Conservation (phyloP, 2,113 vertebrate species). For the Tachuris rubrigastra region DNA sequence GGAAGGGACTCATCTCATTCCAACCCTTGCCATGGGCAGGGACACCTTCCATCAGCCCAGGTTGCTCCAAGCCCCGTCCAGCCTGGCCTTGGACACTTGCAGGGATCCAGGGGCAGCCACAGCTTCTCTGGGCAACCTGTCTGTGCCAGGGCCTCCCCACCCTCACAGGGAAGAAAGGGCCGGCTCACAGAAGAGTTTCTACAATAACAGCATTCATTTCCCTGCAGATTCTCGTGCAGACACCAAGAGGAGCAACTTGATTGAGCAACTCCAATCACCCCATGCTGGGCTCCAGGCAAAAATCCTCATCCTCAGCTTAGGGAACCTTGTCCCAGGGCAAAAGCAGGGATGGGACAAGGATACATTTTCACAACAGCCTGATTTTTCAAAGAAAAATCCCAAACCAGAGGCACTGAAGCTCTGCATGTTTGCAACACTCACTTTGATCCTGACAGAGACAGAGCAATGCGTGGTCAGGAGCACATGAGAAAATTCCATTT, state of each 20-base stretch:
- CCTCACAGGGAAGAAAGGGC: not conserved
- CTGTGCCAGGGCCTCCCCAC: not conserved
- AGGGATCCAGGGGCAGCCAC: not conserved
- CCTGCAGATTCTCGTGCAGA: not conserved
- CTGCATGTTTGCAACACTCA: not conserved
- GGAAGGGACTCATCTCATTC: not conserved
- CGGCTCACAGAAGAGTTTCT: not conserved
- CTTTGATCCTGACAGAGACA: accelerated
- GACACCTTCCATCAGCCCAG: not conserved
- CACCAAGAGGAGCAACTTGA: accelerated
- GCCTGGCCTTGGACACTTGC: accelerated
- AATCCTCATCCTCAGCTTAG: not conserved
- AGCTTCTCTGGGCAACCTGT: not conserved
- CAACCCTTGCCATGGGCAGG: not conserved
- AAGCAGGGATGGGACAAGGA: not conserved
- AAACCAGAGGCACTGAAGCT: not conserved
- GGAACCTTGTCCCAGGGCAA: not conserved
- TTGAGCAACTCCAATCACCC: not conserved
- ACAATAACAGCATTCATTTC: accelerated
- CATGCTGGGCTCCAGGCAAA: not conserved
- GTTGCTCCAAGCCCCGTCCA: not conserved
- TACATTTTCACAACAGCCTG: not conserved
- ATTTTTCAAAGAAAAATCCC: not conserved
- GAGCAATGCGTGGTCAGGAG: not conserved
- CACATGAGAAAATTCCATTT: not conserved